These are phyloP conservation scores for Discoglossus pictus DNA, from an alignment of 2,797 vertebrate genomes.

Conservation along the genomic window DNA sequence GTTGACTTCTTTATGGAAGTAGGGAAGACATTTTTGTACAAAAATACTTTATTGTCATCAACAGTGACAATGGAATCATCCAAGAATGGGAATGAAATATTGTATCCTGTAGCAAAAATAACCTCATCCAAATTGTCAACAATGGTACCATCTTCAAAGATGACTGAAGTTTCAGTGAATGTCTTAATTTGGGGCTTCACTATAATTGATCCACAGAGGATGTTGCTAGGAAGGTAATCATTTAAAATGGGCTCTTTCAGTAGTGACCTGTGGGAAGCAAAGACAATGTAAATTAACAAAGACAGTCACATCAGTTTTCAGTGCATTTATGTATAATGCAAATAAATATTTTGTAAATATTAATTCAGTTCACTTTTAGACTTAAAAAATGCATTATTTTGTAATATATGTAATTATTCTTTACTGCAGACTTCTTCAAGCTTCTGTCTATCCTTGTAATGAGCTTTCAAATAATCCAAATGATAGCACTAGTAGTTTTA, in stretches of 20 bases:
- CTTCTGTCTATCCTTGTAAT: too few relatives aligned
- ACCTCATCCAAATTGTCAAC: constrained; percentile 73
- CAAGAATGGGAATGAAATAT: constrained; percentile 75
- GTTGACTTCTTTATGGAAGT: constrained; percentile 68
- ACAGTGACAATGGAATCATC: constrained; percentile 59
- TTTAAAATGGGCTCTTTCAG: constrained; percentile 74
- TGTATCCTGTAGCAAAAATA: constrained; percentile 81
- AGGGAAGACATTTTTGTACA: constrained; percentile 78
- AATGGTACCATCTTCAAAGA: constrained; percentile 75
- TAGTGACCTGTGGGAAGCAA: constrained; percentile 60
- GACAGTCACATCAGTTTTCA: too few relatives aligned
- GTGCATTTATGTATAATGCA: too few relatives aligned
- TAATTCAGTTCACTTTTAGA: too few relatives aligned
- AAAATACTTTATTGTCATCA: constrained; percentile 62
- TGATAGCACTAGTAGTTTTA: too few relatives aligned
- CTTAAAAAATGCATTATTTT: too few relatives aligned
- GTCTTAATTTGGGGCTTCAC: constrained; percentile 72
- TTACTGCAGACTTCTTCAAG: too few relatives aligned
- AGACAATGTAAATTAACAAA: too few relatives aligned
- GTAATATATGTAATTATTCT: too few relatives aligned
- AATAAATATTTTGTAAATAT: too few relatives aligned
- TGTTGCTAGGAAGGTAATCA: constrained; percentile 76
- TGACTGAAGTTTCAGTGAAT: constrained; percentile 69
- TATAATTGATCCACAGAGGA: constrained; percentile 72
- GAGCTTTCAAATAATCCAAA: too few relatives aligned